These are phyloP conservation scores for Leptestheria dahalacensis DNA, from an alignment of 1,140 invertebrate species.

Conservation along the genomic window DNA sequence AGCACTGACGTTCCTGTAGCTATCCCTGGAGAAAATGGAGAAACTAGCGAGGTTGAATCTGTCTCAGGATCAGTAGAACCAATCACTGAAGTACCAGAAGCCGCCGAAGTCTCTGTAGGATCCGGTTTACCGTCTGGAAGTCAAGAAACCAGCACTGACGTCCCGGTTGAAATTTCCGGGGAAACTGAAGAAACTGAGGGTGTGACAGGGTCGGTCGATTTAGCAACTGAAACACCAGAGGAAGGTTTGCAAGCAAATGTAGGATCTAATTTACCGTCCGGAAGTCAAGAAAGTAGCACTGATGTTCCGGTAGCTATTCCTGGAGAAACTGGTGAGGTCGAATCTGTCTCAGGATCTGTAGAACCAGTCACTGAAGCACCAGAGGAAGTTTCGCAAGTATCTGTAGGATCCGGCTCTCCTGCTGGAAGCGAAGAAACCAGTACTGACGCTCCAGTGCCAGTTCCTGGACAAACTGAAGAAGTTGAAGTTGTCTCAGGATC, in stretches of 20 bases:
- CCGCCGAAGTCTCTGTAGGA: slow-evolving; percentile 5
- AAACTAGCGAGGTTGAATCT: slow-evolving; percentile 6
- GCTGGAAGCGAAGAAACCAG: neutral
- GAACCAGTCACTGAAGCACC: neutral
- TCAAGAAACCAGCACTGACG: slow-evolving; percentile 3
- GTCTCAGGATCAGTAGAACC: slow-evolving; percentile 12
- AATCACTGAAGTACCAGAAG: slow-evolving; percentile 3
- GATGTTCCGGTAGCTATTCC: neutral
- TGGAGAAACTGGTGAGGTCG: slow-evolving; percentile 3
- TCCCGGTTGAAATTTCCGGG: neutral
- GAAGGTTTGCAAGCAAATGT: neutral
- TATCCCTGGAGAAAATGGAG: slow-evolving; percentile 17
- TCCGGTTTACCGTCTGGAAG: slow-evolving; percentile 4
- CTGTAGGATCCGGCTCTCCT: neutral
- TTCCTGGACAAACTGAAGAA: slow-evolving; percentile 8
- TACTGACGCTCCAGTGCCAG: neutral
- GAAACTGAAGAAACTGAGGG: slow-evolving; percentile 8
- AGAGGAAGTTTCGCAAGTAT: neutral
- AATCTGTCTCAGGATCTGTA: neutral
- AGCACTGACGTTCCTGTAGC: slow-evolving; percentile 12
- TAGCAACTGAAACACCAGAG: slow-evolving; percentile 8
- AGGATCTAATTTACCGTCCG: neutral
- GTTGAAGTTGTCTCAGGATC: slow-evolving; percentile 13
- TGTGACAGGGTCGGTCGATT: slow-evolving; percentile 10
- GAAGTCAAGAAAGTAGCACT: neutral